A percentile compares a stretch with the other conserved stretches of the same genome.
Conservation (phyloP, 2,888 invertebrate species). For the Caenorhabditis sp. region DNA sequence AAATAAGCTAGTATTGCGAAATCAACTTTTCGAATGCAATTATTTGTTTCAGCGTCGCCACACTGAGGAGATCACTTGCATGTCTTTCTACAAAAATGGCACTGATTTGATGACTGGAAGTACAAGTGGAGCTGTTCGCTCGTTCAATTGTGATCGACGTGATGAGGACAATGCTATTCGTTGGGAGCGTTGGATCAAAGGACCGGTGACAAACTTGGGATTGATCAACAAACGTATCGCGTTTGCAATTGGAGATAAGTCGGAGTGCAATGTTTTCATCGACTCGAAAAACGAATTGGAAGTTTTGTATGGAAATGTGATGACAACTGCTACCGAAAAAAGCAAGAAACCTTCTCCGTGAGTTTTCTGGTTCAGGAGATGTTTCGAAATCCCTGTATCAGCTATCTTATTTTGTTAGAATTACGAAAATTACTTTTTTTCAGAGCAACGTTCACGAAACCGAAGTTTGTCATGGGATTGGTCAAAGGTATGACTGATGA, state of each 20-base stretch:
- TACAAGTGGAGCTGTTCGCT: constrained; percentile 16
- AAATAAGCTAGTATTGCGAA: neutral
- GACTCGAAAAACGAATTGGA: constrained; percentile 16
- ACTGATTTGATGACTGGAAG: constrained; percentile 35
- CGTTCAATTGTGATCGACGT: constrained; percentile 12
- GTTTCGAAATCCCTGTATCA: no score
- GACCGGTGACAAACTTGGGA: constrained; percentile 25
- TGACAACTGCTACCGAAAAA: neutral
- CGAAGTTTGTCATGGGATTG: constrained; percentile 12
- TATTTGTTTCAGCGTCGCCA: constrained; percentile 2
- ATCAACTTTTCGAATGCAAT: neutral
- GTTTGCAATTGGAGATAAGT: constrained; percentile 8
- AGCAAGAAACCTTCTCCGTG: constrained; percentile 11
- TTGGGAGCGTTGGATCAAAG: constrained; percentile 18
- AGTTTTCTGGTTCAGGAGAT: neutral
- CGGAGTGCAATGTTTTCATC: constrained; percentile 15
- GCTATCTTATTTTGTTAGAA: neutral
- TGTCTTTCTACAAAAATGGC: constrained; percentile 41
- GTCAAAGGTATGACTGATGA: constrained; percentile 28
- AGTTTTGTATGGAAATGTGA: constrained; percentile 19
- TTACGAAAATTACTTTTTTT: neutral
- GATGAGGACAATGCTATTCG: constrained; percentile 33
- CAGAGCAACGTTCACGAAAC: constrained; percentile 23
- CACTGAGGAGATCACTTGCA: constrained; percentile 12
- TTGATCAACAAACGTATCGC: constrained; percentile 30